phyloP scores from a whole-genome alignment of 2,113 vertebrate species.

The Sprattus sprattus region DNA sequence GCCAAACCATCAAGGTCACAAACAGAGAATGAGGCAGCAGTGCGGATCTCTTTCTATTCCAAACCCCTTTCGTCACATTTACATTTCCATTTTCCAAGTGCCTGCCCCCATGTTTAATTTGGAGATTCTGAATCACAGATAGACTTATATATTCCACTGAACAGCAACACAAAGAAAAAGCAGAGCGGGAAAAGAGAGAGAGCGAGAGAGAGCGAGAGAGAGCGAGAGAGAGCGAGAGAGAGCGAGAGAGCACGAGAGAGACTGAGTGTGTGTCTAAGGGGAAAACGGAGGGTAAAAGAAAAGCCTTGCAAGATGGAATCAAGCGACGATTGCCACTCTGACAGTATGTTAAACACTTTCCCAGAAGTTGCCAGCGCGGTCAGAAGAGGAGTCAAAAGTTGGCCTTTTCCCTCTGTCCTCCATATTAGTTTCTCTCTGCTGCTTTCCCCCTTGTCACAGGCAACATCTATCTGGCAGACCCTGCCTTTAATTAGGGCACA shows the following conservation, averaged over 20 bases:
- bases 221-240: neutral
- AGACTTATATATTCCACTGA: constrained; percentile 63
- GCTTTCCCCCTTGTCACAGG: constrained; percentile 48
- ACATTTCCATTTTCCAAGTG: constrained; percentile 45
- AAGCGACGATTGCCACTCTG: constrained; percentile 57
- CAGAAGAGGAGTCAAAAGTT: constrained; percentile 54
- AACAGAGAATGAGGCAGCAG: constrained; percentile 53
- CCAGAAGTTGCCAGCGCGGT: constrained; percentile 59
- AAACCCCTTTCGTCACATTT: constrained; percentile 42
- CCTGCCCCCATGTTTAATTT: constrained; percentile 70
- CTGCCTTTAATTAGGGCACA: constrained; percentile 72
- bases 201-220: neutral
- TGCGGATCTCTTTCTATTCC: constrained; percentile 52
- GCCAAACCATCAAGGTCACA: constrained; percentile 62
- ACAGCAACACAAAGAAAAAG: constrained; percentile 31
- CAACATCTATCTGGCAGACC: constrained; percentile 66
- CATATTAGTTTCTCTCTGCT: constrained; percentile 68
- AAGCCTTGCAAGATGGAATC: constrained; percentile 57
- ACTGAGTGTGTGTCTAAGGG: too few relatives aligned
- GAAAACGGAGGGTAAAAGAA: constrained; percentile 15
- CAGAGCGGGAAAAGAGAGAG: neutral
- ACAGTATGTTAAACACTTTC: constrained; percentile 62
- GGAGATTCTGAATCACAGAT: constrained; percentile 65
- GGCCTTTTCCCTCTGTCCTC: constrained; percentile 51
- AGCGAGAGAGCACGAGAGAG: neutral